Conservation (phyloP, 2,797 vertebrate species). For the Microcaecilia unicolor region DNA sequence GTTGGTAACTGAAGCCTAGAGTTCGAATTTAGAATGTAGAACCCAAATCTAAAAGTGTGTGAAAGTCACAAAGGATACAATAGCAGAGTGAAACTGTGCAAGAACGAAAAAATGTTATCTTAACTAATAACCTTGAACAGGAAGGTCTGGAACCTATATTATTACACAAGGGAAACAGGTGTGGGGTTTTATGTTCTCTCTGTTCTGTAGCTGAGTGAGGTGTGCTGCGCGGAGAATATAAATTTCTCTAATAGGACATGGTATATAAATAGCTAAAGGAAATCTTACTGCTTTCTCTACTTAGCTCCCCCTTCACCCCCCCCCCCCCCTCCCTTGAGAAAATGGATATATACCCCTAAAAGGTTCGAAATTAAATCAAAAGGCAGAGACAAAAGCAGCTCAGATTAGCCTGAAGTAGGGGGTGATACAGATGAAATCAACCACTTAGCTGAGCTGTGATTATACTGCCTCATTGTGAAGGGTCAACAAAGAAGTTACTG, state of each 20-base stretch:
- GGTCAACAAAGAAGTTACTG: neutral
- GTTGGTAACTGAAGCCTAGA: no score
- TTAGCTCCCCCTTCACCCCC: no score
- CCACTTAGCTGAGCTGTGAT: conserved; percentile 3
- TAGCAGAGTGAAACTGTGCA: no score
- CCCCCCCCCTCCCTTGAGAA: no score
- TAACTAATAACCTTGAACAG: no score
- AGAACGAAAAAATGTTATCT: neutral
- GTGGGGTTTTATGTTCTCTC: fast-evolving
- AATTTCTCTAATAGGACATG: neutral
- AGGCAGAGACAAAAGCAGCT: neutral
- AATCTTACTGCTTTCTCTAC: no score
- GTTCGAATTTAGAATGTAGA: no score
- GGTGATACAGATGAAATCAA: conserved; percentile 9
- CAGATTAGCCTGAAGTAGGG: neutral
- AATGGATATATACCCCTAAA: neutral
- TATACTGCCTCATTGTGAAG: conserved; percentile 1
- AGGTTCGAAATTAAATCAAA: neutral
- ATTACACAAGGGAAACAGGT: no score
- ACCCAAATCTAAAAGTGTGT: no score
- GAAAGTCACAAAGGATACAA: no score
- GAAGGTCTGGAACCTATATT: no score
- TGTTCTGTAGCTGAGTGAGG: neutral
- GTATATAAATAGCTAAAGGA: neutral
- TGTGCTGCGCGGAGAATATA: neutral